A percentile compares a stretch with the other conserved stretches of the same genome.
Evolutionary conservation across 1,140 invertebrate genomes (phyloP).

Genomic region (Belonocnema kinseyi): DNA sequence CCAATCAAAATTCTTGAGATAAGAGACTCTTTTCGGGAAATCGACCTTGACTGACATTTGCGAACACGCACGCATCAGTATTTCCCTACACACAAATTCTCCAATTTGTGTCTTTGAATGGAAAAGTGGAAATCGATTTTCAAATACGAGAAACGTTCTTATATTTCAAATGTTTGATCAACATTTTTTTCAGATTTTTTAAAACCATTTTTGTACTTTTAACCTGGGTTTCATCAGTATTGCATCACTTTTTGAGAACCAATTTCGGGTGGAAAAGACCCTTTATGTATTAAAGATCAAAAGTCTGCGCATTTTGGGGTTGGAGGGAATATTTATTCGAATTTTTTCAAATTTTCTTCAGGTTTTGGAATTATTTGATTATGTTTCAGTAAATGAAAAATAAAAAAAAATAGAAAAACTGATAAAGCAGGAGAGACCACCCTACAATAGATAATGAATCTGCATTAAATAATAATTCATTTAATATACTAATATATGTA

Average conservation of each 20-base stretch:
- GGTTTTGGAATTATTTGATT: too few relatives aligned
- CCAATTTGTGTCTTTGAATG: background rate
- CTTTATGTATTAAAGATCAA: background rate
- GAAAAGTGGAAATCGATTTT: too few relatives aligned
- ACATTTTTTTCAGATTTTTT: background rate
- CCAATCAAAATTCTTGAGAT: background rate
- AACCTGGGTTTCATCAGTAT: background rate
- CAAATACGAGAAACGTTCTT: background rate
- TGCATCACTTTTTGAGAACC: constrained; percentile 11
- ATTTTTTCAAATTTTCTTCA: too few relatives aligned
- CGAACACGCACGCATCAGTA: background rate
- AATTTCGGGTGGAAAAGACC: background rate
- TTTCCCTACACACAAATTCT: background rate
- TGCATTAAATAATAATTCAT: too few relatives aligned
- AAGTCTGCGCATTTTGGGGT: background rate
- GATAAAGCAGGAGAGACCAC: too few relatives aligned
- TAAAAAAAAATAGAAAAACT: too few relatives aligned
- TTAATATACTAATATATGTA: too few relatives aligned
- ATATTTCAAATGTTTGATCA: background rate
- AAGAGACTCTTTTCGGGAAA: constrained; percentile 32
- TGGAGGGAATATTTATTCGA: background rate
- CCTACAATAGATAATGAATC: too few relatives aligned
- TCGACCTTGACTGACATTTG: constrained; percentile 65
- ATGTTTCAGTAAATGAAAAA: too few relatives aligned
- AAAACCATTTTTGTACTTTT: background rate